Base-by-base conservation (phyloP, 2,888 invertebrate genomes). In the Drosophila meridiana region DNA sequence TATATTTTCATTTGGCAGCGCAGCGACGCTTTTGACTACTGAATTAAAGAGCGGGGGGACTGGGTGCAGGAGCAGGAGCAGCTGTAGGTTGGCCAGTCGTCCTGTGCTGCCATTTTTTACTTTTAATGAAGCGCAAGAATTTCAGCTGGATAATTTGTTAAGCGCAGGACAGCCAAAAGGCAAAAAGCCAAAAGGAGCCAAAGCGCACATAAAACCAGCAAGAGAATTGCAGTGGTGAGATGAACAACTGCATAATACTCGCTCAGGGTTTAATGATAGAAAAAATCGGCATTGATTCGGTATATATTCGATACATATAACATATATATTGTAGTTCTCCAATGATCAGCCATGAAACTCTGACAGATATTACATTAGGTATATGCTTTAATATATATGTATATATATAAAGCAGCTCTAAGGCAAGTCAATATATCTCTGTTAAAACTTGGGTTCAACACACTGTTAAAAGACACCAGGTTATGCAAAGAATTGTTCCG, bases 51-150 rank as follows among this genome's bases (percentile, higher is more conserved):
- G 43, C 42, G 53, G 28, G 8, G 14, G 65, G 47, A 42, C 26
- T 28, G 40, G 11, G 30, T 38, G 8, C 11, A 20, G 20, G 13
- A 26, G 47, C 47, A 28, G 42, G 20, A 28, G 14, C 36, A 32
- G 42, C 30, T 48, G 30, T 53, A 48, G 47, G 56, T 59, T 59
- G 63, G 65, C 63, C 73, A 81, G 68, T 65, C 73, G 66, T 75
- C 72, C 67, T 73, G 75, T 73, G 80, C 70, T 72, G 77, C 83
- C 83, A 87, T 89, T 84, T 91, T 91, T 90, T 89, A 88, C 83
- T 91, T 89, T 91, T 90, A 91, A 91, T 91, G 91, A 91, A 91
- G 89, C 90, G 90, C 84, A 89, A 90, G 87, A 91, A 91, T 90
- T 91, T 91, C 84, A 83, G 84, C 78, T 82, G 89, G 90, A 90